Evolutionary conservation across 2,113 vertebrate genomes (phyloP).

Genomic region (Verasper variegatus): DNA sequence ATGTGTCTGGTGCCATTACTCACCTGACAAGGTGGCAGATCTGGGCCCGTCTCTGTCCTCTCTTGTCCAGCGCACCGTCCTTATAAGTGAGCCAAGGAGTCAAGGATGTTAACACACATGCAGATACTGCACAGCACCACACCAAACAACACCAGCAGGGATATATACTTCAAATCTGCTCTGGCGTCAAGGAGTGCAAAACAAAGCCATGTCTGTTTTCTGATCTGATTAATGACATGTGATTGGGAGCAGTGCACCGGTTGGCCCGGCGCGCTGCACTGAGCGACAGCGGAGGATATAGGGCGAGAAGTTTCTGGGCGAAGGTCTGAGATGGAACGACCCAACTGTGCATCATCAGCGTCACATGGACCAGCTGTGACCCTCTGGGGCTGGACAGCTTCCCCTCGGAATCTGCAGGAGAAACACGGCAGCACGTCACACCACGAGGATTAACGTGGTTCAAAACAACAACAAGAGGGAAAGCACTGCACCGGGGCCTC

Average conservation of each 20-base stretch:
- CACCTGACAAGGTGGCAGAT: constrained; percentile 84
- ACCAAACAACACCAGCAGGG: constrained; percentile 23
- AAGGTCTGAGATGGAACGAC: constrained; percentile 82
- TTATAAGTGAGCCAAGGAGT: constrained; percentile 79
- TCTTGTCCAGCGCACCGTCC: constrained; percentile 80
- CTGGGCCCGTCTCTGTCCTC: constrained; percentile 72
- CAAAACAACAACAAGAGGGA: constrained; percentile 6
- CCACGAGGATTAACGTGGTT: constrained; percentile 2
- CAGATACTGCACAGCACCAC: background rate
- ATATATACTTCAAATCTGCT: constrained; percentile 54
- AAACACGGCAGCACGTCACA: constrained; percentile 21
- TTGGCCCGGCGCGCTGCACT: background rate
- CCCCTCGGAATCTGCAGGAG: constrained; percentile 79
- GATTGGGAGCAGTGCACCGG: constrained; percentile 49
- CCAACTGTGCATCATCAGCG: constrained; percentile 87
- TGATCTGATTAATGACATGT: constrained; percentile 70
- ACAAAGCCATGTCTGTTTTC: constrained; percentile 71
- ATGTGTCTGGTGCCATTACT: constrained; percentile 48
- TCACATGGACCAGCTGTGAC: constrained; percentile 82
- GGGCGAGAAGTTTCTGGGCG: constrained; percentile 80
- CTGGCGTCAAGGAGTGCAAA: constrained; percentile 38
- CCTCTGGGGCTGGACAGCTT: constrained; percentile 72
- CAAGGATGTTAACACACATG: constrained; percentile 68
- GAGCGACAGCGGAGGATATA: constrained; percentile 80
- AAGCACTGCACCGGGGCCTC: no score